Evolutionary conservation across 2,888 invertebrate species (phyloP), one percentile per base, ranked within the genome.

Genomic region (Melanostoma scalare): DNA sequence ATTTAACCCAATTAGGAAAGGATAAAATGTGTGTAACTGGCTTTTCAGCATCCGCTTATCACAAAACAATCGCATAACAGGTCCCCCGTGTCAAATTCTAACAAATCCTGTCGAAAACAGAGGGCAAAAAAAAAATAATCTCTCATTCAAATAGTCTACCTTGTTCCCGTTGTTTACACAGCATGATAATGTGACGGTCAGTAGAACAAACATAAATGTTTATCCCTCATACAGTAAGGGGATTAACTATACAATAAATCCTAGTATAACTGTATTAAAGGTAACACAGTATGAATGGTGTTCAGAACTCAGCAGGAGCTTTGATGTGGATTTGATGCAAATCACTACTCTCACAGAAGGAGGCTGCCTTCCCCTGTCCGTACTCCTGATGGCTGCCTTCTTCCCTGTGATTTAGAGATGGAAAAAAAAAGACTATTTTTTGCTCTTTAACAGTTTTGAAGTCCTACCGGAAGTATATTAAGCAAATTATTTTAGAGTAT

Each of bases 401-500:
- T 33, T 38, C 31, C 6, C 36, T 38, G 35, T 1, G 20, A 20
- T 20, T 60, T 44, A 58, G 10, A 6, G 33, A 50, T 2, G 30
- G 30, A 55, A 10, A 20, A 40, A 53, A 53, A 40, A 61, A 75
- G 46, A 60, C 36, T 35, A 36, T 48, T 35, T 50, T 46, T 9
- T 10, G 31, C 31, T 20, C 36, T 31, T 56, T 76, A 72, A 61
- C 60, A 56, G 55, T 68, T 76, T 76, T 53, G 9, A 82, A 73
- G 67, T 82, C 72, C 77, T 63, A 52, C 52, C 81, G 81, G 81
- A 82, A 77, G 72, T 68, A 82, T 77, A 82, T 77, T 77, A 82
- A 82, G 81, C 81, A 82, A 82, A 82, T 82, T 82, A 77, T 82
- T 82, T 77, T 73, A 72, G 77, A 82, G 77, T 77, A 73, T 72